Percentiles rank a stretch among this genome's conserved stretches.
Conservation (phyloP, 2,113 vertebrate genomes). For the Sinocyclocheilus anophthalmus region DNA sequence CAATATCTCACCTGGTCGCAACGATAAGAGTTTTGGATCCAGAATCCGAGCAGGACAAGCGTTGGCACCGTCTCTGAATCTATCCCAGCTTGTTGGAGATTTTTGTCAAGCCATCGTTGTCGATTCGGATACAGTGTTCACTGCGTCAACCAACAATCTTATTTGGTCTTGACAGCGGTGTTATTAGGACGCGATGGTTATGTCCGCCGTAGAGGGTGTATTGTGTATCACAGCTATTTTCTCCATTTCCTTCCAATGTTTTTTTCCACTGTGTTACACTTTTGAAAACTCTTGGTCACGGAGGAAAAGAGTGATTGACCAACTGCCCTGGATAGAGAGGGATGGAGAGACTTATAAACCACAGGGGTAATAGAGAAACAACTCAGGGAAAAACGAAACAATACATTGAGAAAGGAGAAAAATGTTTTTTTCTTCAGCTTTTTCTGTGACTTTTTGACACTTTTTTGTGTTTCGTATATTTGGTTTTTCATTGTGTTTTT, state of each 20-base stretch:
- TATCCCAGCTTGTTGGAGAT: not conserved
- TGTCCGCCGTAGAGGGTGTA: not conserved
- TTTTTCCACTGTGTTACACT: not conserved
- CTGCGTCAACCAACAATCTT: no score
- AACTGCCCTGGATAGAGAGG: slow-evolving; percentile 4
- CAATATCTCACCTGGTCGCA: no score
- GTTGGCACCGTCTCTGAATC: slow-evolving; percentile 6
- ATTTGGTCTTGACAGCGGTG: no score
- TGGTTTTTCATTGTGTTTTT: not conserved
- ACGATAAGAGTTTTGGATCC: no score
- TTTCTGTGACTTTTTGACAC: not conserved
- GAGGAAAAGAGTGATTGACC: slow-evolving; percentile 30
- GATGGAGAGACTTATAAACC: not conserved
- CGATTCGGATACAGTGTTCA: not conserved
- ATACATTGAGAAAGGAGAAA: not conserved
- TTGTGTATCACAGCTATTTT: slow-evolving; percentile 22
- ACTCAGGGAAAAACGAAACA: not conserved
- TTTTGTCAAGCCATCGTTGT: slow-evolving; percentile 3
- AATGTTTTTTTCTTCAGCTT: not conserved
- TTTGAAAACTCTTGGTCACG: not conserved
- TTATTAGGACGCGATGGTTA: not conserved
- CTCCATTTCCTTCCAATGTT: slow-evolving; percentile 18
- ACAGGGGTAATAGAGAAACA: not conserved
- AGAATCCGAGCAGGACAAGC: slow-evolving; percentile 9
- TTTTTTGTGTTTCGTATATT: not conserved